Conservation (phyloP, 1,140 invertebrate genomes). For the Diuraphis noxia region DNA sequence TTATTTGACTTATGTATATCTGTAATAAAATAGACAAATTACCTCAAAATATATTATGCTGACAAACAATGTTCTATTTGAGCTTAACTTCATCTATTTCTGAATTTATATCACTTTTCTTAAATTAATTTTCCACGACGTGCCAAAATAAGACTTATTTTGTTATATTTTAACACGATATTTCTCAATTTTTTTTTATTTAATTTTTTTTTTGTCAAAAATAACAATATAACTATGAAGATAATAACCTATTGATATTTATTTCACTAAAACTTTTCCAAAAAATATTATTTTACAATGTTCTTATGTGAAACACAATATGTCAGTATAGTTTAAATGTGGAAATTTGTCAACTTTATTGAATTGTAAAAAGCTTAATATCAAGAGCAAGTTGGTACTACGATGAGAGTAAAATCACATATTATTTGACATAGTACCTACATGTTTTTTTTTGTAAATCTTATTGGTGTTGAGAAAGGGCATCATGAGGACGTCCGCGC, state of each 20-base stretch:
- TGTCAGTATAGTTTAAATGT: not conserved
- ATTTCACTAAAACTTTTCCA: not conserved
- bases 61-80: not conserved
- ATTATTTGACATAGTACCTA: not conserved
- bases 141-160: not conserved
- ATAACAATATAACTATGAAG: not conserved
- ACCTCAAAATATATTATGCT: not conserved
- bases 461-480: too few relatives aligned
- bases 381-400: not conserved
- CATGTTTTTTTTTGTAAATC: too few relatives aligned
- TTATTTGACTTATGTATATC: not conserved
- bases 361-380: not conserved
- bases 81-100: not conserved
- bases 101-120: not conserved
- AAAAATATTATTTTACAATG: not conserved
- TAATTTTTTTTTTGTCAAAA: not conserved
- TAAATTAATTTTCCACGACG: not conserved
- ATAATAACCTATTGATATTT: not conserved
- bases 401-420: not conserved
- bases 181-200: not conserved
- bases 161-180: not conserved
- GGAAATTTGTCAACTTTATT: not conserved
- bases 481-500: too few relatives aligned
- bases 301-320: slow-evolving; percentile 4
- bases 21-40: not conserved